Evolutionary conservation across 2,797 vertebrate species (phyloP), one percentile per base, ranked within the genome.

Genomic region (Varecia variegata): DNA sequence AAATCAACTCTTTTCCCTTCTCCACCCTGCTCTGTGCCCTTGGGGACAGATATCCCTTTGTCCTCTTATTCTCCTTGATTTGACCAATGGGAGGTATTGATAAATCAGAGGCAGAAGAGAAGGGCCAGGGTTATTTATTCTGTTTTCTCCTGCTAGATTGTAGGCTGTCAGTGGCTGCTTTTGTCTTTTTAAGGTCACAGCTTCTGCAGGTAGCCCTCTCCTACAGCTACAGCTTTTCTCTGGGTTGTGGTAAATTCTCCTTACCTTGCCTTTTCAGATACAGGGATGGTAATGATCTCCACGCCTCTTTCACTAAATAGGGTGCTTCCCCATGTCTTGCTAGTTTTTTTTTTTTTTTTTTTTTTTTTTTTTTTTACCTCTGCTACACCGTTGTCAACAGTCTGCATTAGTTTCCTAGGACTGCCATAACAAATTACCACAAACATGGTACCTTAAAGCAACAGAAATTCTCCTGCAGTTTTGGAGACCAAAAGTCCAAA

Each of bases 361-460:
- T 79, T 94, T 82, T 90, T 38, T 74, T 79, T 47, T 79, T 94
- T 82, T 90, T 38, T 74, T 74, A 87, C 13, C n/a, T 92, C 74
- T 65, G 35, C 58, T 47, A n/a, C 47, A 74, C 47, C 23, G 23
- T 68, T 83, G 18, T 58, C 60, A 83, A 35, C 45, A 50, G 15
- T 79, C 68, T 68, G 8, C 30, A 20, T 54, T 85, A 54, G 3
- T 62, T 84, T 90, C 14, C 3, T 47, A 38, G 25, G 52, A 23
- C 6, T 67, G 14, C 11, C 17, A 13, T 40, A 68, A 82, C 1
- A 54, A 83, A 91, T 70, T 18, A 60, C 45, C 13, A 77, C 14
- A 47, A 65, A 84, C 1, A 40, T 81, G 10, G 17, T 74, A 70
- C 2, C 17, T 94, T 60, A 76, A 83, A 79, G 17, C 27, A 86